Percentiles rank a stretch among this genome's conserved stretches.
Conservation (phyloP, 2,888 invertebrate species). For the Cosmia pyralina region DNA sequence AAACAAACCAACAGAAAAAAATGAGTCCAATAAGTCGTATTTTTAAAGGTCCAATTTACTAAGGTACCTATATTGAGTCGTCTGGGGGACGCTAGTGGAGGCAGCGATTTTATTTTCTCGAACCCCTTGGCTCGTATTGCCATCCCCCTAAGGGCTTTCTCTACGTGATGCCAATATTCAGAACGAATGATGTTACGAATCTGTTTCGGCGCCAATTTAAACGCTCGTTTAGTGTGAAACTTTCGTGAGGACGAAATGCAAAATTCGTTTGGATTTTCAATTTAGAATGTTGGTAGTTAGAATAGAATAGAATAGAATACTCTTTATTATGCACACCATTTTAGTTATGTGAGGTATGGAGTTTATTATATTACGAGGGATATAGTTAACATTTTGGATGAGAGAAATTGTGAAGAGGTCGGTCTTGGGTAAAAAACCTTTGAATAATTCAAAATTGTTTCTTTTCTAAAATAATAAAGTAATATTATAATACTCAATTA, state of each 20-base stretch:
- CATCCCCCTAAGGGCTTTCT: slow-evolving; percentile 83
- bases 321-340: too few relatives aligned
- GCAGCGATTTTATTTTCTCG: slow-evolving; percentile 85
- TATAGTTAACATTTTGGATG: slow-evolving; percentile 1
- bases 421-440: not conserved
- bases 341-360: slow-evolving; percentile 64
- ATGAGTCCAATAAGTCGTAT: slow-evolving; percentile 64
- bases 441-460: not conserved
- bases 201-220: slow-evolving; percentile 84
- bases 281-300: slow-evolving; percentile 73
- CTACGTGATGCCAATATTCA: slow-evolving; percentile 88
- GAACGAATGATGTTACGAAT: slow-evolving; percentile 86
- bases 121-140: slow-evolving; percentile 79
- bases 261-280: slow-evolving; percentile 81
- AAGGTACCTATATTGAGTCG: slow-evolving; percentile 83
- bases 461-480: not conserved
- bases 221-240: slow-evolving; percentile 77
- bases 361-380: slow-evolving; percentile 50
- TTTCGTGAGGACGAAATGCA: slow-evolving; percentile 66
- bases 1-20: slow-evolving; percentile 56
- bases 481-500: not conserved
- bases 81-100: slow-evolving; percentile 83
- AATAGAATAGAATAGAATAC: too few relatives aligned
- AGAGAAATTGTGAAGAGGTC: not conserved
- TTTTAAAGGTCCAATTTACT: slow-evolving; percentile 84